phyloP scores from a whole-genome alignment of 2,888 invertebrate genomes.

The Luperina nickerlii region DNA sequence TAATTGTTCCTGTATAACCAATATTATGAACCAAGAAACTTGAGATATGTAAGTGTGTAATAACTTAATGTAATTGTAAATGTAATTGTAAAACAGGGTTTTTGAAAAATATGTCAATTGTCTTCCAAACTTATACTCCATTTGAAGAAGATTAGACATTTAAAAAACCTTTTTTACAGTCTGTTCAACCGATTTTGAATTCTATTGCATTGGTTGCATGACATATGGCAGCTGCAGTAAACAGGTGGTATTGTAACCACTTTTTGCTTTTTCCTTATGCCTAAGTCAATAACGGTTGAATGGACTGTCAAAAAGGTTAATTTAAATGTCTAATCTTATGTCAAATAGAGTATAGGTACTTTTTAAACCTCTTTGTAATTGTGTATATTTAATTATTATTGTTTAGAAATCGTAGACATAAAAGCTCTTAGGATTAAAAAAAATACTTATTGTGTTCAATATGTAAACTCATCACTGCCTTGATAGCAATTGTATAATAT shows the following conservation, averaged over 20 bases:
- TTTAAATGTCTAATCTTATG: too few relatives aligned
- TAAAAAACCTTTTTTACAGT: too few relatives aligned
- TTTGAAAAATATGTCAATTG: slow-evolving; percentile 11
- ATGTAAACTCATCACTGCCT: slow-evolving; percentile 39
- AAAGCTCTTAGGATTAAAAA: neutral
- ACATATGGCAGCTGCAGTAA: too few relatives aligned
- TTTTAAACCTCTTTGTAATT: slow-evolving; percentile 6
- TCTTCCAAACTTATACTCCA: slow-evolving; percentile 10
- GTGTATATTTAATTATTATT: slow-evolving; percentile 10
- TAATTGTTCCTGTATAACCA: slow-evolving; percentile 10
- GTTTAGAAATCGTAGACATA: neutral
- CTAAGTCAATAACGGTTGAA: too few relatives aligned
- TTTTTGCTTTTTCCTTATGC: too few relatives aligned
- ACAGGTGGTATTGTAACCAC: too few relatives aligned
- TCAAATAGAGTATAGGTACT: neutral
- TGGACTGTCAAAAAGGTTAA: too few relatives aligned
- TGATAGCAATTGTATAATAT: neutral
- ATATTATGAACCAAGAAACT: slow-evolving; percentile 6
- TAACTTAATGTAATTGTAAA: neutral
- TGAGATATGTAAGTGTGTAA: neutral
- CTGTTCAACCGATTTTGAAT: too few relatives aligned
- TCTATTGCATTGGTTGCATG: too few relatives aligned
- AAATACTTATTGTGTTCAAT: slow-evolving; percentile 37
- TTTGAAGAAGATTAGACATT: too few relatives aligned
- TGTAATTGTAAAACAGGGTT: neutral